Evolutionary conservation across 2,888 invertebrate genomes (phyloP).

Genomic region (Melanostoma scalare): DNA sequence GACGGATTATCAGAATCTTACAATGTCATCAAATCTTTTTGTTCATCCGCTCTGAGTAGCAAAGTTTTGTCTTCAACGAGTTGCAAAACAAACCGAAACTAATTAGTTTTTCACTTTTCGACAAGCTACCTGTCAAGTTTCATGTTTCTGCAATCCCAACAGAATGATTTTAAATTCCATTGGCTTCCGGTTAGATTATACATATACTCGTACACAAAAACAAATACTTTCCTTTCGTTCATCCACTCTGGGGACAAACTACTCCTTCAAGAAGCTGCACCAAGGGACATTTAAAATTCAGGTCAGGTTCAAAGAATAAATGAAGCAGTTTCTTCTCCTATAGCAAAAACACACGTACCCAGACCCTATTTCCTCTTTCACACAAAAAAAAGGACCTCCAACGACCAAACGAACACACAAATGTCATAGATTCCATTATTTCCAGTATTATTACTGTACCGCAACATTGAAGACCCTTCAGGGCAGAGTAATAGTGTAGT

Average conservation of each 20-base stretch:
- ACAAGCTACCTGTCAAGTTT: too few relatives aligned
- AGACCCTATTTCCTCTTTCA: slow-evolving; percentile 10
- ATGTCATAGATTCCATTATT: slow-evolving; percentile 69
- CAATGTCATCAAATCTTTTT: too few relatives aligned
- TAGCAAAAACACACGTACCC: slow-evolving; percentile 16
- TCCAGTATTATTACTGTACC: slow-evolving; percentile 55
- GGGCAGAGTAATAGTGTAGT: slow-evolving; percentile 19
- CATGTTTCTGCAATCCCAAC: too few relatives aligned
- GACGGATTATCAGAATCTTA: too few relatives aligned
- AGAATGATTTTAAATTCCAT: too few relatives aligned
- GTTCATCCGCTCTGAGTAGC: too few relatives aligned
- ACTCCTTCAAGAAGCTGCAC: slow-evolving; percentile 38
- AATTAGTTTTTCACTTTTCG: too few relatives aligned
- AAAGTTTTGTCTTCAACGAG: too few relatives aligned
- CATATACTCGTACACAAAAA: too few relatives aligned
- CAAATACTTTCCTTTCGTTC: too few relatives aligned
- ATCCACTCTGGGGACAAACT: background rate
- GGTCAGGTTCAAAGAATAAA: slow-evolving; percentile 69
- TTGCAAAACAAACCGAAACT: too few relatives aligned
- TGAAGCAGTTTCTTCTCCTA: slow-evolving; percentile 57
- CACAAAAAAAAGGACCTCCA: slow-evolving; percentile 30
- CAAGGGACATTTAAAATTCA: slow-evolving; percentile 64
- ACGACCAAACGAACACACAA: slow-evolving; percentile 45
- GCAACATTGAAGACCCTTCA: slow-evolving; percentile 61
- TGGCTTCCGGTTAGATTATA: too few relatives aligned